A percentile compares a stretch with the other conserved stretches of the same genome.
Evolutionary conservation across 2,888 invertebrate species (phyloP).

Genomic region (Cryptocephalus primarius): DNA sequence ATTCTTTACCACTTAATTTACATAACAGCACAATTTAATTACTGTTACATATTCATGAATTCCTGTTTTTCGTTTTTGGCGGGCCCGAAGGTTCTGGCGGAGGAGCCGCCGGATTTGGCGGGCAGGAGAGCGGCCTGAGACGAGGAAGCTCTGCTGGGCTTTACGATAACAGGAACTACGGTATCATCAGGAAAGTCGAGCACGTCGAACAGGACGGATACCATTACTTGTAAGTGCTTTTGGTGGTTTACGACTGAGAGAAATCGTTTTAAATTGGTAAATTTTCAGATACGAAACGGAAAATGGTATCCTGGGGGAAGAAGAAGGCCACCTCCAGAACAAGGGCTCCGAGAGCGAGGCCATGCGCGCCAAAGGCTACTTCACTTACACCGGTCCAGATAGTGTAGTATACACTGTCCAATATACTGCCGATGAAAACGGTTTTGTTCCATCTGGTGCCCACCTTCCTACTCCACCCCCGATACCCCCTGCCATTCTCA

Average conservation of each 20-base stretch:
- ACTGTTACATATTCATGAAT: too few relatives aligned
- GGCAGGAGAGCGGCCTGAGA: conserved; percentile 8
- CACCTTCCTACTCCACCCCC: conserved; percentile 38
- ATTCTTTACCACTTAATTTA: too few relatives aligned
- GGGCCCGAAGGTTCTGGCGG: not conserved
- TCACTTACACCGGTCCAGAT: conserved; percentile 52
- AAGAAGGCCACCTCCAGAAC: conserved; percentile 43
- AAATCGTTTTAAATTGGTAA: not conserved
- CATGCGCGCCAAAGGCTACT: conserved; percentile 53
- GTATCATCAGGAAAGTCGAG: conserved; percentile 44
- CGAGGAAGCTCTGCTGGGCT: conserved; percentile 19
- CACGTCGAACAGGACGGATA: conserved; percentile 45
- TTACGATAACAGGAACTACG: conserved; percentile 38
- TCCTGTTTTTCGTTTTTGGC: not conserved
- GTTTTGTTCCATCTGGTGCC: conserved; percentile 42
- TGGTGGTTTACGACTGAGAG: not conserved
- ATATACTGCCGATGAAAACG: conserved; percentile 51
- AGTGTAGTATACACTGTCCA: conserved; percentile 46
- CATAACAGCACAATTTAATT: too few relatives aligned
- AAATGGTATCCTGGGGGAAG: conserved; percentile 52
- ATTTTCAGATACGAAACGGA: conserved; percentile 45
- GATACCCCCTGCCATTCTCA: conserved; percentile 22
- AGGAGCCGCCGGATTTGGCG: conserved; percentile 1
- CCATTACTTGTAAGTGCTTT: conserved; percentile 39
- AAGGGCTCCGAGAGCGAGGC: conserved; percentile 43